Conservation (phyloP, 1,140 invertebrate genomes). For the Polyergus mexicanus region DNA sequence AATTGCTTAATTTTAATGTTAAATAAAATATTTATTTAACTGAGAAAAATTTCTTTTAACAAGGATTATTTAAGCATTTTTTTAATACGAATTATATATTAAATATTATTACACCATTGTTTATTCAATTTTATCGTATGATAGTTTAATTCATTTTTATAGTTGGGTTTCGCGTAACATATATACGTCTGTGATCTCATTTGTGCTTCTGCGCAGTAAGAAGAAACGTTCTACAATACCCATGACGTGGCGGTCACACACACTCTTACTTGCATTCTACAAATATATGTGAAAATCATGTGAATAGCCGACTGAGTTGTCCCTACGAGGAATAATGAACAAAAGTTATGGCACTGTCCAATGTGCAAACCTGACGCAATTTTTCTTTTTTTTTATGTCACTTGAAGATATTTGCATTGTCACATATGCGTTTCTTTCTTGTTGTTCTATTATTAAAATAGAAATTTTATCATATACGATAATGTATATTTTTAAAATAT, state of each 20-base stretch:
- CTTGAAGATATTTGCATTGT: not conserved
- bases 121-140: not conserved
- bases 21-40: not conserved
- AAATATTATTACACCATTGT: not conserved
- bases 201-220: conserved; percentile 64
- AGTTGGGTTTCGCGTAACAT: not conserved
- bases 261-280: conserved; percentile 29
- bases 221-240: not conserved
- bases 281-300: conserved; percentile 3
- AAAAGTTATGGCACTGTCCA: not conserved
- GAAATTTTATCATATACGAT: conserved; percentile 6
- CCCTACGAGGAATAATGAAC: conserved; percentile 44
- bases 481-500: not conserved
- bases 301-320: not conserved
- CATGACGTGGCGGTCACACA: conserved; percentile 75
- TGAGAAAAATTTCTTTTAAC: not conserved
- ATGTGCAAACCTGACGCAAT: conserved; percentile 5
- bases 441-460: conserved; percentile 2
- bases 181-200: conserved; percentile 48
- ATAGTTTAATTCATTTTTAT: not conserved
- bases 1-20: not conserved
- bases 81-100: not conserved
- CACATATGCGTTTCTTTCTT: not conserved
- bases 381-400: not conserved
- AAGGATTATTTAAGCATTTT: not conserved